These are phyloP conservation scores for Poeciliopsis presidionis DNA, from an alignment of 2,797 vertebrate species.

Conservation along the genomic window DNA sequence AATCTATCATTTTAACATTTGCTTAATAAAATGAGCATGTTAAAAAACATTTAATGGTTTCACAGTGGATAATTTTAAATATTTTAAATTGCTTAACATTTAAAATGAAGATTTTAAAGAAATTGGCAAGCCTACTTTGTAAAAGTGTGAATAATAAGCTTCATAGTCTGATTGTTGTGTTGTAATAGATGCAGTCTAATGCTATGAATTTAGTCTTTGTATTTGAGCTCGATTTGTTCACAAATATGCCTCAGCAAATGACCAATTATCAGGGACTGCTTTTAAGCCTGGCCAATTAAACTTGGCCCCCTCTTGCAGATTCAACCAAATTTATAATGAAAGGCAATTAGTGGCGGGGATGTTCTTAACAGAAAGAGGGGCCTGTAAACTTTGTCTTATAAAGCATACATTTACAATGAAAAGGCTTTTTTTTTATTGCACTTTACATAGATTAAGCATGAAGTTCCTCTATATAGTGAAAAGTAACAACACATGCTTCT, in stretches of 20 bases:
- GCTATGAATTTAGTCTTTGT: not conserved
- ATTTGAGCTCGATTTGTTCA: not conserved
- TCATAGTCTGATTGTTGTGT: not conserved
- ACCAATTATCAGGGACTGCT: not conserved
- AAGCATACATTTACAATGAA: not conserved
- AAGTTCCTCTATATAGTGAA: not conserved
- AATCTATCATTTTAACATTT: not conserved
- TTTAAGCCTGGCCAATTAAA: not conserved
- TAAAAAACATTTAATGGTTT: not conserved
- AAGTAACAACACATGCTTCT: not conserved
- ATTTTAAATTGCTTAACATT: not conserved
- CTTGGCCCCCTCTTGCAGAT: not conserved
- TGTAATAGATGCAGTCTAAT: not conserved
- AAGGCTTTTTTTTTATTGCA: not conserved
- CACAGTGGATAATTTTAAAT: not conserved
- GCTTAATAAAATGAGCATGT: not conserved
- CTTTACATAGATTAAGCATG: not conserved
- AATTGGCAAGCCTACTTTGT: not conserved
- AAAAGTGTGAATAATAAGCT: not conserved
- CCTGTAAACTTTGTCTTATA: not conserved
- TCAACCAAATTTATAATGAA: not conserved
- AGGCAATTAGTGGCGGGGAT: not conserved
- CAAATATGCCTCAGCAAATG: not conserved
- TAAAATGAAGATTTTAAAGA: not conserved
- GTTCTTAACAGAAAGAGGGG: not conserved